These are phyloP conservation scores for Octopus bimaculoides DNA, from an alignment of 1,140 invertebrate species.

Conservation along the genomic window DNA sequence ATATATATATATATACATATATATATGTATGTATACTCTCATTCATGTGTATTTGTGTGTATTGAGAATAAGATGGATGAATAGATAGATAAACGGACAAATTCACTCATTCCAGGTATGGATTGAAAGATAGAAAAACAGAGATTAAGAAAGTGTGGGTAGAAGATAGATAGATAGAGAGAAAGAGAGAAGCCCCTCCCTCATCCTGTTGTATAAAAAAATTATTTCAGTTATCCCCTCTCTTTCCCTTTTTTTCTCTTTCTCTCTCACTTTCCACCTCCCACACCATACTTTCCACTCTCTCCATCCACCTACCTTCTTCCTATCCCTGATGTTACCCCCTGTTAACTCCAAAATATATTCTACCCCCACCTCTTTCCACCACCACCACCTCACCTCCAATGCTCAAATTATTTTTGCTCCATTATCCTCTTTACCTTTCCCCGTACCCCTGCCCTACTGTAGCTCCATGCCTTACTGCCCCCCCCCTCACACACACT, in stretches of 20 bases:
- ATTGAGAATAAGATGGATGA: too few species aligned
- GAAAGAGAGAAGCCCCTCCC: too few species aligned
- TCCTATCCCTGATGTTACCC: background rate
- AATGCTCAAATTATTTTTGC: background rate
- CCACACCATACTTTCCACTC: background rate
- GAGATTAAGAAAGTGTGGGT: too few species aligned
- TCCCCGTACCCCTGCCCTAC: background rate
- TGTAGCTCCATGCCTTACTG: background rate
- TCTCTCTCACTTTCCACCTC: background rate
- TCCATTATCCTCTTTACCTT: background rate
- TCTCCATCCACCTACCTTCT: background rate
- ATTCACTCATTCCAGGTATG: too few species aligned
- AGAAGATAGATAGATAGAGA: too few species aligned
- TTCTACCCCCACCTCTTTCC: background rate
- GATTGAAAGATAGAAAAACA: too few species aligned
- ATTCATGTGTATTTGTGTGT: too few species aligned
- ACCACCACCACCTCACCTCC: background rate
- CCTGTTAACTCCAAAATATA: background rate
- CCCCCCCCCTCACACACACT: background rate
- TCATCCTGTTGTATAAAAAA: too few species aligned
- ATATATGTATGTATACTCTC: too few species aligned
- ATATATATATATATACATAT: background rate
- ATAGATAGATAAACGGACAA: too few species aligned
- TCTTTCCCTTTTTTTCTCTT: background rate
- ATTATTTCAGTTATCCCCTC: background rate